Evolutionary conservation across 1,140 invertebrate genomes (phyloP).

Genomic region (Drosophila subobscura): DNA sequence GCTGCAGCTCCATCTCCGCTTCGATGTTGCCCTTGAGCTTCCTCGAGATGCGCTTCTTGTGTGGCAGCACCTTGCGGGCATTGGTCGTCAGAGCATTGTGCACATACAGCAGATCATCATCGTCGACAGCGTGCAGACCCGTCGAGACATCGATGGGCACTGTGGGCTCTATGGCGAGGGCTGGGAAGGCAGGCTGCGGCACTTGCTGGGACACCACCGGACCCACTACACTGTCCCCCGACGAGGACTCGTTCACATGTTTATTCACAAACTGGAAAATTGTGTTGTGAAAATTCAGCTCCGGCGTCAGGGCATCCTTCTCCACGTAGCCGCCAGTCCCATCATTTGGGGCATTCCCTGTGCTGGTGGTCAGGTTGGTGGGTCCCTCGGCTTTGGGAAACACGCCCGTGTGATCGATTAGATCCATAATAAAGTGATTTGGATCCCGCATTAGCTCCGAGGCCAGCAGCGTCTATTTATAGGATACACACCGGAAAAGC

Average conservation of each 20-base stretch:
- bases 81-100: constrained; percentile 49
- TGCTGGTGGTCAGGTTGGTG: constrained; percentile 58
- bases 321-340: constrained; percentile 21
- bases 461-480: constrained; percentile 63
- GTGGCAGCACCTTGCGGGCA: constrained; percentile 83
- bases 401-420: constrained; percentile 56
- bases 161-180: constrained; percentile 62
- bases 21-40: constrained; percentile 84
- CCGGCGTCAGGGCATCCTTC: constrained; percentile 50
- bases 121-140: constrained; percentile 28
- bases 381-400: constrained; percentile 62
- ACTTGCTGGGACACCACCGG: constrained; percentile 21
- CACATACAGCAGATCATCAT: constrained; percentile 61
- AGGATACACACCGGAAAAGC: neutral
- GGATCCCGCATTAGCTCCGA: constrained; percentile 62
- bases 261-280: constrained; percentile 76
- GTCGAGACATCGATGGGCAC: constrained; percentile 62
- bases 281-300: constrained; percentile 68
- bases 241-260: constrained; percentile 28
- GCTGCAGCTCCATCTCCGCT: constrained; percentile 43
- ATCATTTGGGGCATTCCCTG: constrained; percentile 4
- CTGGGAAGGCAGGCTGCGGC: constrained; percentile 49
- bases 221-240: constrained; percentile 26
- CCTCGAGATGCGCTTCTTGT: constrained; percentile 86
- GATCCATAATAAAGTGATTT: constrained; percentile 71